These are phyloP conservation scores for Botia almorhae DNA, from an alignment of 2,797 vertebrate species.

Conservation along the genomic window DNA sequence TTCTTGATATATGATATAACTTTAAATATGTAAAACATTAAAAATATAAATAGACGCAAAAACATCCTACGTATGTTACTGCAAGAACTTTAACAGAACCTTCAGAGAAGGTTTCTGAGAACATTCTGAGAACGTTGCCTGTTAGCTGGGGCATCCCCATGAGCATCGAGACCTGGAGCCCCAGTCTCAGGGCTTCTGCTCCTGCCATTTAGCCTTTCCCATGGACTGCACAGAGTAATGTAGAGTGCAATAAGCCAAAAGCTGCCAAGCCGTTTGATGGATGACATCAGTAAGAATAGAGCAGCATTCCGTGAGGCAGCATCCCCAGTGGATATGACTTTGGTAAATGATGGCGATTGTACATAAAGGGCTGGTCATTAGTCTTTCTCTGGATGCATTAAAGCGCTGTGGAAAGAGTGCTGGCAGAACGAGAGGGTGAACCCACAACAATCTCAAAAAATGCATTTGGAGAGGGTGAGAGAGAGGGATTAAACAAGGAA, in stretches of 20 bases:
- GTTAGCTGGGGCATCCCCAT: slow-evolving; percentile 11
- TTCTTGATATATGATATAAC: too few relatives aligned
- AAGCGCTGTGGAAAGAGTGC: slow-evolving; percentile 69
- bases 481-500: slow-evolving; percentile 55
- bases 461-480: not conserved
- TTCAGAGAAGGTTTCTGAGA: too few relatives aligned
- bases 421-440: slow-evolving; percentile 54
- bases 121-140: too few relatives aligned
- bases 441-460: slow-evolving; percentile 39
- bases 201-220: slow-evolving; percentile 54
- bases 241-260: slow-evolving; percentile 53
- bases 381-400: slow-evolving; percentile 74
- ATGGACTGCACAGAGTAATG: slow-evolving; percentile 41
- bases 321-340: slow-evolving; percentile 65
- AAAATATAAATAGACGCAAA: too few relatives aligned
- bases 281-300: slow-evolving; percentile 53
- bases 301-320: slow-evolving; percentile 49
- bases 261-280: slow-evolving; percentile 56
- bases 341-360: slow-evolving; percentile 77
- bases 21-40: too few relatives aligned
- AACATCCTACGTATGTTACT: too few relatives aligned
- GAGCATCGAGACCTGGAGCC: slow-evolving; percentile 32
- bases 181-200: slow-evolving; percentile 20
- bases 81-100: too few relatives aligned
- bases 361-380: slow-evolving; percentile 74